Conservation (phyloP, 2,888 invertebrate genomes). For the Iphiclides podalirius region DNA sequence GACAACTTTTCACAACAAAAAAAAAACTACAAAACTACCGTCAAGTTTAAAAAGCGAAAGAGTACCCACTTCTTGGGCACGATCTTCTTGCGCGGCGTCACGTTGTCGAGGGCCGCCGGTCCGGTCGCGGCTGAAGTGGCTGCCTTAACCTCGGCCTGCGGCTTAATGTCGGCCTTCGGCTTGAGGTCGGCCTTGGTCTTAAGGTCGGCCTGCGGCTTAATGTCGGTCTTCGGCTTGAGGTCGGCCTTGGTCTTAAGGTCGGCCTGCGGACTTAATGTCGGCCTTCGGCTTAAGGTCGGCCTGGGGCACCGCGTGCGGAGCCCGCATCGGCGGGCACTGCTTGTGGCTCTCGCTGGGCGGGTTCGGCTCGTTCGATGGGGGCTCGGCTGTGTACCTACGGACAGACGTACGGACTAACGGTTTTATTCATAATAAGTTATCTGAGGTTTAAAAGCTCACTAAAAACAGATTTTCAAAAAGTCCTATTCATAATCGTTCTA, state of each 20-base stretch:
- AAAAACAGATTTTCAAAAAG: no score
- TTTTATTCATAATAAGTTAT: no score
- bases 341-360: no score
- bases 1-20: no score
- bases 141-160: neutral
- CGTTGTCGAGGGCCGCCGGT: constrained; percentile 25
- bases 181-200: neutral
- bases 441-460: no score
- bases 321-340: no score
- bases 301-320: neutral
- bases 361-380: no score
- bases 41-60: no score
- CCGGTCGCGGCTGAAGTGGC: neutral
- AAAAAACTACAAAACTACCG: no score
- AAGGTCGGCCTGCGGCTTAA: neutral
- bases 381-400: no score
- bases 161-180: neutral
- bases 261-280: neutral
- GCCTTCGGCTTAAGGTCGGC: neutral
- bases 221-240: neutral
- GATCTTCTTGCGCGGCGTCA: constrained; percentile 29
- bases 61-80: constrained; percentile 48
- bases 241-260: neutral
- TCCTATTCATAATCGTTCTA: no score
- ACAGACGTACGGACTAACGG: no score